Percentiles rank a stretch among this genome's conserved stretches.
Evolutionary conservation across 2,888 invertebrate species (phyloP).

Genomic region (Brachyopa scutellaris): DNA sequence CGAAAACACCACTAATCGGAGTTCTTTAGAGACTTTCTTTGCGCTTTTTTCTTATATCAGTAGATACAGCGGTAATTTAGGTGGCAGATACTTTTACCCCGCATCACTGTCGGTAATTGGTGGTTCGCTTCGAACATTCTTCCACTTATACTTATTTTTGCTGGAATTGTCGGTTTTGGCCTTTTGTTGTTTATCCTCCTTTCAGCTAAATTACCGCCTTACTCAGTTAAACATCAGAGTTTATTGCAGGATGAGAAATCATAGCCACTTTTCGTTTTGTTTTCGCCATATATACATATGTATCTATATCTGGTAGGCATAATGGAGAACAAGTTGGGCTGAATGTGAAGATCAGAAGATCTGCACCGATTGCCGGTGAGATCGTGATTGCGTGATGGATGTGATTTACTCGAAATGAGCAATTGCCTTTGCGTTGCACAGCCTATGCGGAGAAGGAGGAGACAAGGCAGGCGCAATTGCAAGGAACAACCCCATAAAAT

Average conservation of each 20-base stretch:
- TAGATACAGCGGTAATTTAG: constrained; percentile 54
- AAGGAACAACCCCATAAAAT: constrained; percentile 47
- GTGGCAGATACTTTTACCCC: constrained; percentile 65
- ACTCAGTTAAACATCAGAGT: constrained; percentile 55
- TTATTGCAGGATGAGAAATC: constrained; percentile 50
- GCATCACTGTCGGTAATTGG: constrained; percentile 48
- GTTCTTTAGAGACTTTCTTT: constrained; percentile 52
- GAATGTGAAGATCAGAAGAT: constrained; percentile 63
- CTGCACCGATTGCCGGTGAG: constrained; percentile 50
- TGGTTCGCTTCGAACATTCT: constrained; percentile 30
- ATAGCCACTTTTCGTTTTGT: constrained; percentile 2
- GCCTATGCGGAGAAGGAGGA: background rate
- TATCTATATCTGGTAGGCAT: constrained; percentile 3
- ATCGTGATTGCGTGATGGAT: constrained; percentile 72
- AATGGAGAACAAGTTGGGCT: constrained; percentile 20
- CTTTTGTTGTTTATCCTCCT: constrained; percentile 32
- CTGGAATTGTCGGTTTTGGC: background rate
- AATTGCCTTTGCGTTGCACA: constrained; percentile 41
- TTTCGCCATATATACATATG: too few species aligned
- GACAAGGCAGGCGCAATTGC: background rate
- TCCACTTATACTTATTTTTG: constrained; percentile 38
- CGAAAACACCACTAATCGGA: constrained; percentile 40
- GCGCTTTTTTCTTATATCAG: constrained; percentile 19
- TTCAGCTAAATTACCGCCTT: constrained; percentile 53
- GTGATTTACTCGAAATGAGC: constrained; percentile 69